Percentiles rank a stretch among this genome's conserved stretches.
These are phyloP conservation scores for Stratiomys singularior DNA, from an alignment of 2,888 invertebrate genomes.

Conservation along the genomic window DNA sequence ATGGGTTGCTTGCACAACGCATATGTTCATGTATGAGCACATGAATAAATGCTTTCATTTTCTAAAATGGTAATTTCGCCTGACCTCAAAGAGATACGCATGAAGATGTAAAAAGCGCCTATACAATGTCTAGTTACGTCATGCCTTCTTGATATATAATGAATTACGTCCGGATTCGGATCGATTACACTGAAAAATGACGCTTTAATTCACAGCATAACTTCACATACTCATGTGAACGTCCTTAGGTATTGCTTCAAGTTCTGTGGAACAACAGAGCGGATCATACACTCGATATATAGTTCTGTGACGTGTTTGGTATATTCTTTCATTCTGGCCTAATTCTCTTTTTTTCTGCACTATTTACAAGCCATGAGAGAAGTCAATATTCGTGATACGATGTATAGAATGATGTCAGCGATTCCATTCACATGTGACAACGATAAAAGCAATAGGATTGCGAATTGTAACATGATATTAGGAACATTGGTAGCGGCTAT, in stretches of 20 bases:
- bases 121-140: not conserved
- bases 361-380: constrained; percentile 22
- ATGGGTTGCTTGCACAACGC: too few relatives aligned
- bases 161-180: constrained; percentile 17
- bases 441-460: too few relatives aligned
- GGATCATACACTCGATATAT: not conserved
- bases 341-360: constrained; percentile 30
- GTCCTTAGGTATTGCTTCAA: not conserved
- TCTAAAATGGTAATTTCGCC: not conserved
- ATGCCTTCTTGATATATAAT: constrained; percentile 30
- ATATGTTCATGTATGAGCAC: too few relatives aligned
- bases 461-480: too few relatives aligned
- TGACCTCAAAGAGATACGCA: too few relatives aligned
- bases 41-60: not conserved
- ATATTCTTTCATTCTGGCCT: constrained; percentile 26
- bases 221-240: too few relatives aligned
- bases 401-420: too few relatives aligned
- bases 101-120: too few relatives aligned
- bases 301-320: not conserved
- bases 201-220: too few relatives aligned
- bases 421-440: too few relatives aligned
- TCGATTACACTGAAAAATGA: not conserved
- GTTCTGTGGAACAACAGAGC: not conserved
- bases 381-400: not conserved
- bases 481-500: too few relatives aligned